Conservation (phyloP, 2,797 vertebrate species). For the Oophaga sylvatica region DNA sequence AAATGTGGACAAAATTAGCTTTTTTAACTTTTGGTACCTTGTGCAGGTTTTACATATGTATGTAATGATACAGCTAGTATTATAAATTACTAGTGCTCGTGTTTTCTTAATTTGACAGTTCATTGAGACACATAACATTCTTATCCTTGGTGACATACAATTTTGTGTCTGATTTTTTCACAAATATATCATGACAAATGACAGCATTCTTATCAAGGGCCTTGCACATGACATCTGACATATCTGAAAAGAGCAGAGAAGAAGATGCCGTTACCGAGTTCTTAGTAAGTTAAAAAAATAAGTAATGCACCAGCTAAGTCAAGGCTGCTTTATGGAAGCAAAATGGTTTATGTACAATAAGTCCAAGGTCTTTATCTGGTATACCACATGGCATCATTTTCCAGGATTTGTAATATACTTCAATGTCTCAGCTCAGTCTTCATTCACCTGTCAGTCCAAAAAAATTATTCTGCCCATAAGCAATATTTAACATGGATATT, state of each 20-base stretch:
- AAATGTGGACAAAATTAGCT: not conserved
- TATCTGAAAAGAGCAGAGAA: constrained; percentile 29
- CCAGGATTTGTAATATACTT: not conserved
- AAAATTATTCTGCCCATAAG: constrained; percentile 6
- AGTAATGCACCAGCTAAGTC: constrained; percentile 24
- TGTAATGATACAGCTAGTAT: constrained; percentile 5
- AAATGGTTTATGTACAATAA: constrained; percentile 26
- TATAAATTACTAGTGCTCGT: constrained; percentile 6
- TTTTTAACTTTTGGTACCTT: not conserved
- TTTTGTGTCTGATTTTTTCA: constrained; percentile 30
- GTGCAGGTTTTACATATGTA: constrained; percentile 15
- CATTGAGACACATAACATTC: constrained; percentile 10
- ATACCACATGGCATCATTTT: constrained; percentile 26
- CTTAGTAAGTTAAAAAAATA: constrained; percentile 31
- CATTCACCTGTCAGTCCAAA: constrained; percentile 19
- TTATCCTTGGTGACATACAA: constrained; percentile 9
- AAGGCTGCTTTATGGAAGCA: constrained; percentile 43
- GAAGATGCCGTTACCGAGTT: constrained; percentile 28
- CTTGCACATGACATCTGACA: constrained; percentile 46
- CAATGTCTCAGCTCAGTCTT: not conserved
- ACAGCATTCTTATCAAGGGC: constrained; percentile 41
- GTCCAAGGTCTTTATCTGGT: constrained; percentile 38
- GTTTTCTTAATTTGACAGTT: constrained; percentile 30
- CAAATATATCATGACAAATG: constrained; percentile 53
- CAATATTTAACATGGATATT: constrained; percentile 6